Evolutionary conservation across 35 echinoderm and acorn worm species (phyloP), one percentile per base, ranked within the genome.

Genomic region (Anneissia japonica): DNA sequence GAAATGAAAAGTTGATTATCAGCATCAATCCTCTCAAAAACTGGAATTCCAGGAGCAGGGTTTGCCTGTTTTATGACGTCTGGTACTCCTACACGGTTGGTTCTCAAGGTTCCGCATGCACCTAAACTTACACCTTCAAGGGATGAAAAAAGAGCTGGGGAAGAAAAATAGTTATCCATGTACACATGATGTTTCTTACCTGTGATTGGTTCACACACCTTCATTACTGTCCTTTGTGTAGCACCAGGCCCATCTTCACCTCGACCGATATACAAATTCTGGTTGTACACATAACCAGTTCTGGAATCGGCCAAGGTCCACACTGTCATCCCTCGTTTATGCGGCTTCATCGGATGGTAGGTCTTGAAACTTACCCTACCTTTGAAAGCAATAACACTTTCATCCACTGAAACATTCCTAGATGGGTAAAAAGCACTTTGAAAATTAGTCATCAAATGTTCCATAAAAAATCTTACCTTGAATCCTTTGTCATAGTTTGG

Each of bases 51-150:
- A 14, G 17, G 35, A 38, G 35, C 38, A 30, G 79, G 75, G 26
- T 28, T 86, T 6, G 78, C 40, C 0, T 35, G 14, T 76, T 81
- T 31, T 34, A 86, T 91, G 21, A 80, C 30, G 36, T 80, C 84
- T 31, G 90, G 89, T 33, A 91, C 82, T n/a, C 72, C 46, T 73
- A 16, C 76, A 0, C 51, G 40, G 35, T 86, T 86, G 3, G 28
- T 12, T 38, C 84, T 81, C 19, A 91, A 45, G 10, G 84, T 91
- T 33, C 90, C 90, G 38, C 90, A 91, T 72, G 90, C 90, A 74
- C 85, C 77, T n/a, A 77, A 86, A 19, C 35, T 37, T 36, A 31
- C 31, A 9, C 87, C 46, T 29, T 32, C 32, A 4, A 91, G 84
- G n/a, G 17, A 14, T 16, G 37, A 4, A 40, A 91, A 91, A 11